Conservation (phyloP, 2,888 invertebrate genomes). For the Pseudococcus viburni region DNA sequence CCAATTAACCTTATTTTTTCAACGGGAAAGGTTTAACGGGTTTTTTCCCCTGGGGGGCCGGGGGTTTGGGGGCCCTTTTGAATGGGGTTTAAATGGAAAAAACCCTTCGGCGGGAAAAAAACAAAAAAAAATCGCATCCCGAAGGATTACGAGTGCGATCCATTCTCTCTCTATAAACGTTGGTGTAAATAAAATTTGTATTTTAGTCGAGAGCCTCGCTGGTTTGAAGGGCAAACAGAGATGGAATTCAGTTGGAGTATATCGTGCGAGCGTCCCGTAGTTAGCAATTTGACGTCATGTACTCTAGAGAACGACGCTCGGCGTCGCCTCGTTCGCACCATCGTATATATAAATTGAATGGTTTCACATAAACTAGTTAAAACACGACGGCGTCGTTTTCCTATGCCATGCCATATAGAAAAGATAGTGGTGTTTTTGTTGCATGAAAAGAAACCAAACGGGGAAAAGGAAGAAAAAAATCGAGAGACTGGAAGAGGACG, state of each 20-base stretch:
- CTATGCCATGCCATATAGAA: neutral
- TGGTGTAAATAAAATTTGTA: constrained; percentile 23
- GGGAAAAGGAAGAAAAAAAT: too few species aligned
- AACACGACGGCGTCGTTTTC: neutral
- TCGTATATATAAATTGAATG: constrained; percentile 15
- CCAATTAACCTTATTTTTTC: too few species aligned
- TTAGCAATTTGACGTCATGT: constrained; percentile 39
- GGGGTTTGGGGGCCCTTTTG: too few species aligned
- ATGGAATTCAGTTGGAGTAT: neutral
- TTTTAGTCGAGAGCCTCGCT: constrained; percentile 13
- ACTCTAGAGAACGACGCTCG: neutral
- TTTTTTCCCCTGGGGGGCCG: too few species aligned
- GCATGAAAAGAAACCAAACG: constrained; percentile 3
- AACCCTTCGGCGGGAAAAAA: neutral
- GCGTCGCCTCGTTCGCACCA: neutral
- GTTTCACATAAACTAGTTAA: constrained; percentile 43
- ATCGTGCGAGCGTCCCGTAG: neutral
- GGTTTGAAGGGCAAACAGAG: constrained; percentile 1
- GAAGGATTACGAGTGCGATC: neutral
- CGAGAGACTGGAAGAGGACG: too few species aligned
- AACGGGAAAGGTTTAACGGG: too few species aligned
- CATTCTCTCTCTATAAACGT: constrained; percentile 4
- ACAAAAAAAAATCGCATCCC: neutral
- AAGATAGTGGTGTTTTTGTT: constrained; percentile 17
- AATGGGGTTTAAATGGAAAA: neutral